A percentile compares a stretch with the other conserved stretches of the same genome.
Evolutionary conservation across 1,140 invertebrate genomes (phyloP).

Genomic region (Sinonovacula constricta): DNA sequence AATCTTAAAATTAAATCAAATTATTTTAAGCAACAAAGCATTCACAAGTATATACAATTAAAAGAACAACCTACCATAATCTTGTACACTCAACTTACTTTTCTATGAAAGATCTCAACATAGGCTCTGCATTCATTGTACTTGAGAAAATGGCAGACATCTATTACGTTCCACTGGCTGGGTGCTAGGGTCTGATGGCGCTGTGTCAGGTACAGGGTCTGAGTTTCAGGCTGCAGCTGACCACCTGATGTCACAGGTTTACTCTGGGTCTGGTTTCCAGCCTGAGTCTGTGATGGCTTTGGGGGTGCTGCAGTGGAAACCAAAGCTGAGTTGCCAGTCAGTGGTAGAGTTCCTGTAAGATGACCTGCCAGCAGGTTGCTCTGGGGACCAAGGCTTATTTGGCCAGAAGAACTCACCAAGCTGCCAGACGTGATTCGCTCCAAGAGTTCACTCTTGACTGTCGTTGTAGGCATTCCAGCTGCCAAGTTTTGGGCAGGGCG

Average conservation of each 20-base stretch:
- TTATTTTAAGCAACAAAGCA: too few relatives aligned
- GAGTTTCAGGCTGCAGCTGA: conserved; percentile 33
- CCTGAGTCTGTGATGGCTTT: background rate
- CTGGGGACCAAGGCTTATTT: background rate
- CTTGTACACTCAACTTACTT: conserved; percentile 24
- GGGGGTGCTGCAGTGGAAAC: conserved; percentile 13
- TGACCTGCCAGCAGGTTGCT: conserved; percentile 34
- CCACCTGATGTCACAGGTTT: background rate
- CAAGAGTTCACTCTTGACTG: conserved; percentile 40
- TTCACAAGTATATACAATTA: too few relatives aligned
- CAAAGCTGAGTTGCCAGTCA: conserved; percentile 25
- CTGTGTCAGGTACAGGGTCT: conserved; percentile 49
- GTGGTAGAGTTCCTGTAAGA: conserved; percentile 38
- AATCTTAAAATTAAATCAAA: too few relatives aligned
- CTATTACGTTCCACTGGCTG: conserved; percentile 38
- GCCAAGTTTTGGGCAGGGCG: too few relatives aligned
- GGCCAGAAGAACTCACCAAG: background rate
- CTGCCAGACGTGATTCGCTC: conserved; percentile 33
- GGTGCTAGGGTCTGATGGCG: conserved; percentile 44
- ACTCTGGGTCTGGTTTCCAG: background rate
- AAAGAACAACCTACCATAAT: too few relatives aligned
- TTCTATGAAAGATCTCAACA: conserved; percentile 49
- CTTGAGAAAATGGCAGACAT: conserved; percentile 51
- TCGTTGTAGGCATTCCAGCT: conserved; percentile 1
- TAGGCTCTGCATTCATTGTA: conserved; percentile 51